Evolutionary conservation across 2,888 invertebrate genomes (phyloP).

Genomic region (Polydrusus cervinus): DNA sequence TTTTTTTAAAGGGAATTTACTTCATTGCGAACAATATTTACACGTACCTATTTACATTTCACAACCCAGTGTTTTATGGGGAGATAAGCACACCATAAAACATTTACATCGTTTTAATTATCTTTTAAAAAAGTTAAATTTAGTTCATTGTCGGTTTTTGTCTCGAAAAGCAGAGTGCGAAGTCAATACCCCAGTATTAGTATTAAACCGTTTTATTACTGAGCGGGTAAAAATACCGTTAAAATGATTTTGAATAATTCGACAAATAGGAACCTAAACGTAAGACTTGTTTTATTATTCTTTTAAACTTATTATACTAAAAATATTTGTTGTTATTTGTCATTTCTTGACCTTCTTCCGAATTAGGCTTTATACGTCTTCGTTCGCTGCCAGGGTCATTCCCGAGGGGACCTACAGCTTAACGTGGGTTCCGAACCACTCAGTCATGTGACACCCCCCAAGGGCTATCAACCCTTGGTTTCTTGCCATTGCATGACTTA

Average conservation of each 20-base stretch:
- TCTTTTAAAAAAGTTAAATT: neutral
- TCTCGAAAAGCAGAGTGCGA: neutral
- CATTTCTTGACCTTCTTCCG: no score
- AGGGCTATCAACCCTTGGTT: no score
- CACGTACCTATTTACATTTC: neutral
- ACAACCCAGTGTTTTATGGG: conserved; percentile 11
- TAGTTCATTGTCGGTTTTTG: conserved; percentile 21
- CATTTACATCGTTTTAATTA: conserved; percentile 2
- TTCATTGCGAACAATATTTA: neutral
- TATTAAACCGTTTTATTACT: no score
- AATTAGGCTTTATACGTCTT: no score
- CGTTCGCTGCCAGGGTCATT: no score
- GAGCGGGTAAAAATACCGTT: no score
- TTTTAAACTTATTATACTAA: neutral
- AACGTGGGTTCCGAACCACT: no score
- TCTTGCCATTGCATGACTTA: no score
- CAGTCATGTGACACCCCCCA: no score
- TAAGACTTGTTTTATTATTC: neutral
- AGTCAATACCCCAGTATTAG: no score
- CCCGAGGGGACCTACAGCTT: no score
- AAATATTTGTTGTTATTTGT: no score
- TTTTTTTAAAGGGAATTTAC: conserved; percentile 11
- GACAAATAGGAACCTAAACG: neutral
- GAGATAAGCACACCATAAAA: conserved; percentile 1
- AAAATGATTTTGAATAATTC: neutral